A percentile compares a stretch with the other conserved stretches of the same genome.
phyloP scores from a whole-genome alignment of 2,888 invertebrate species.

The Lymantria monacha region DNA sequence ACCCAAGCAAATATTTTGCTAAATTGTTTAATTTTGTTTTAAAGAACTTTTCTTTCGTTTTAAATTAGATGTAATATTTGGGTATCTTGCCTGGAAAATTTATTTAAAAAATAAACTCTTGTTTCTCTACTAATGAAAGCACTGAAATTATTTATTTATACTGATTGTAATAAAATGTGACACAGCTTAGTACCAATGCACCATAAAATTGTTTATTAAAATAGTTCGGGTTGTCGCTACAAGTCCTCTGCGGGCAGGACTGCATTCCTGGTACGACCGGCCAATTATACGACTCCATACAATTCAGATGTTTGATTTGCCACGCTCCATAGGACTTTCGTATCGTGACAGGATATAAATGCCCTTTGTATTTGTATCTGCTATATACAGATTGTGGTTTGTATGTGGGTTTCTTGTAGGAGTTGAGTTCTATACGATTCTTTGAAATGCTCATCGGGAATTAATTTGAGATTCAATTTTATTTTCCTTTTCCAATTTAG shows the following conservation, averaged over 20 bases:
- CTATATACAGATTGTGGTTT: conserved; percentile 18
- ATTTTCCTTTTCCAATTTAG: conserved; percentile 4
- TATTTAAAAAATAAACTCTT: no score
- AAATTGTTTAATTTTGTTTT: no score
- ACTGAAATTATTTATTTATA: no score
- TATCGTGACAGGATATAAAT: conserved; percentile 19
- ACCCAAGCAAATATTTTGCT: no score
- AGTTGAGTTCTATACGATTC: conserved; percentile 4
- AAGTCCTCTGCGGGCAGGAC: conserved; percentile 13
- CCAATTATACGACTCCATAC: conserved; percentile 33
- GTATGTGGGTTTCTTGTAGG: conserved; percentile 13
- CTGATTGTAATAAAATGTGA: no score
- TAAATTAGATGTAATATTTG: no score
- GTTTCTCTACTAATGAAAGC: no score
- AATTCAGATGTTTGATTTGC: conserved; percentile 36
- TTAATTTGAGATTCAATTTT: conserved; percentile 1
- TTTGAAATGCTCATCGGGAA: conserved; percentile 5
- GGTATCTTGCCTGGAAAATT: no score
- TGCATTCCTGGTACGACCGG: conserved; percentile 21
- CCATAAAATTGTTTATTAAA: conserved; percentile 5
- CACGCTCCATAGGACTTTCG: conserved; percentile 23
- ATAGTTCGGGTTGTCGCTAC: conserved; percentile 15
- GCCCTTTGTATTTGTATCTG: conserved; percentile 17
- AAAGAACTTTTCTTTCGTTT: no score
- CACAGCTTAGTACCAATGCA: no score